phyloP scores from a whole-genome alignment of 2,113 vertebrate genomes.

The Antennarius striatus region DNA sequence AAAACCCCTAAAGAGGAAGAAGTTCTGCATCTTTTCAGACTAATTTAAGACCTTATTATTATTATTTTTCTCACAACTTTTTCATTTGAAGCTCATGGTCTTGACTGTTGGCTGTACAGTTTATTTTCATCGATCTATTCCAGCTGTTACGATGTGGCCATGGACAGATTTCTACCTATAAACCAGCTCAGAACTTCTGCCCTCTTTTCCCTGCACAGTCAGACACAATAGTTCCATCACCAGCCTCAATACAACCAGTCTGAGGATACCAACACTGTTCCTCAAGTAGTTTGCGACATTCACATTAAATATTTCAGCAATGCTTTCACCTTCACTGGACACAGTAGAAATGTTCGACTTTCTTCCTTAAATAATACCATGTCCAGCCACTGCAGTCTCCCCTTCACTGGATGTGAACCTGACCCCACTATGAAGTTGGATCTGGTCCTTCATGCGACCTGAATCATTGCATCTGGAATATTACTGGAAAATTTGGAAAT shows the following conservation, averaged over 20 bases:
- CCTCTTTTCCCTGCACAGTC: conserved; percentile 31
- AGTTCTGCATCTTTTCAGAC: conserved; percentile 66
- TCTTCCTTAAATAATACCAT: no score
- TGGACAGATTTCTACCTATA: conserved; percentile 40
- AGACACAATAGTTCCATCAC: conserved; percentile 35
- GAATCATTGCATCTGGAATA: no score
- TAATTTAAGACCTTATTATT: conserved; percentile 56
- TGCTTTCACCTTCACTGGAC: no score
- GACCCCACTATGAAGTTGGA: no score
- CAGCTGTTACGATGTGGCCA: conserved; percentile 45
- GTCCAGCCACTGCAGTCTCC: no score
- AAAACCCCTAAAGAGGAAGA: conserved; percentile 68
- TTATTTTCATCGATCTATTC: conserved; percentile 53
- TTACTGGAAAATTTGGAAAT: neutral
- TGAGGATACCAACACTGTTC: conserved; percentile 59
- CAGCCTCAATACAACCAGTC: conserved; percentile 29
- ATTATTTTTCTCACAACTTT: conserved; percentile 63
- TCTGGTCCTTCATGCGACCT: no score
- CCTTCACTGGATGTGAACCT: no score
- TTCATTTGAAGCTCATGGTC: conserved; percentile 4
- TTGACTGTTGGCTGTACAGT: conserved; percentile 2
- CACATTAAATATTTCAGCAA: conserved; percentile 59
- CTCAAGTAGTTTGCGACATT: conserved; percentile 74
- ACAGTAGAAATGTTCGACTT: no score
- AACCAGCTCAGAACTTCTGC: conserved; percentile 12